phyloP scores from a whole-genome alignment of 2,797 vertebrate genomes.

The Thamnophis elegans region DNA sequence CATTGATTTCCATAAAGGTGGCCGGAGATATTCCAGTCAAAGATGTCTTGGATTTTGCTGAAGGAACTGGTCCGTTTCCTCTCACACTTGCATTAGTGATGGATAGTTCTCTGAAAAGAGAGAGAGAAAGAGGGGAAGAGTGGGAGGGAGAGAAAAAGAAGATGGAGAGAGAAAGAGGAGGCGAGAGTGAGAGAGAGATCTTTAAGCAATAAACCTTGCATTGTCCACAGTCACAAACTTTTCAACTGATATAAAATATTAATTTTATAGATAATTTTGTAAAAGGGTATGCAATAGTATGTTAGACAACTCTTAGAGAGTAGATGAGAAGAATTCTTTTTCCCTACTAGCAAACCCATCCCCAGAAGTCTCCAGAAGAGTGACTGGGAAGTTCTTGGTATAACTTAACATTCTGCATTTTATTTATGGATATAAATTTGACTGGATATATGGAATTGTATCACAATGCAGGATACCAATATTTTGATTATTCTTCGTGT shows the following conservation, averaged over 20 bases:
- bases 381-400: background rate
- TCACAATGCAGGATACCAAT: background rate
- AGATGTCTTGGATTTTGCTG: background rate
- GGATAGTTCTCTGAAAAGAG: background rate
- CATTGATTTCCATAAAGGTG: background rate
- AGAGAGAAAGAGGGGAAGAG: too few species aligned
- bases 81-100: background rate
- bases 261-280: too few species aligned
- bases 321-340: background rate
- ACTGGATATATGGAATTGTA: background rate
- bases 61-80: background rate
- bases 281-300: background rate
- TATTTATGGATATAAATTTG: background rate
- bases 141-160: too few species aligned
- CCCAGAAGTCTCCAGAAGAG: background rate
- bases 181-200: background rate
- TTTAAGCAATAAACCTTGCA: background rate
- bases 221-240: background rate
- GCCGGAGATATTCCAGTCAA: background rate
- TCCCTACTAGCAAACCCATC: background rate
- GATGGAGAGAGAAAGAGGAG: too few species aligned
- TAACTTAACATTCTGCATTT: background rate
- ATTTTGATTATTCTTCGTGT: background rate
- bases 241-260: too few species aligned
- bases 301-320: background rate